These are phyloP conservation scores for Philypnodon macrostomus DNA, from an alignment of 2,797 vertebrate species.

Conservation along the genomic window DNA sequence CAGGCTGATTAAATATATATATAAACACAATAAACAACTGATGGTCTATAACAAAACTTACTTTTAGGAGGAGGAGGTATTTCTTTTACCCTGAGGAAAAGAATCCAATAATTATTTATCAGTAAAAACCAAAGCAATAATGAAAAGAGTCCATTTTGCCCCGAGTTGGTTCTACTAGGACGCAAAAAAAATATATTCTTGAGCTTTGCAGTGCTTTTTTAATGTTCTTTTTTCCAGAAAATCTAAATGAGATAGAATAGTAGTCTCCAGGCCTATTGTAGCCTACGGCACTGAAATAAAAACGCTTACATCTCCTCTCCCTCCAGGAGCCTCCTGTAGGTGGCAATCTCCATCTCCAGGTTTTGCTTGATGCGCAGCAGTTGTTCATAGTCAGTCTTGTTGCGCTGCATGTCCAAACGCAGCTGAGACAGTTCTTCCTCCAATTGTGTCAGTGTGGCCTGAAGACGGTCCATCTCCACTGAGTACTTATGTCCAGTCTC, in stretches of 20 bases:
- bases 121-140: too few species aligned
- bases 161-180: too few species aligned
- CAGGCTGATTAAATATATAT: not conserved
- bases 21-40: not conserved
- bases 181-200: too few species aligned
- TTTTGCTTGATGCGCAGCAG: constrained; percentile 81
- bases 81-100: constrained; percentile 74
- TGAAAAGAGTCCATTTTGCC: too few species aligned
- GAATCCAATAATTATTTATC: constrained; percentile 11
- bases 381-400: constrained; percentile 80
- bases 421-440: constrained; percentile 81
- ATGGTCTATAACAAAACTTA: constrained; percentile 55
- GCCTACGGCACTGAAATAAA: too few species aligned
- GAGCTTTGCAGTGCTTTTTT: too few species aligned
- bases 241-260: too few species aligned
- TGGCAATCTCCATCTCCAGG: constrained; percentile 82
- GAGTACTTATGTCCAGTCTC: constrained; percentile 77
- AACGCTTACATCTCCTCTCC: constrained; percentile 75
- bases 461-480: constrained; percentile 76
- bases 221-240: too few species aligned
- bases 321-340: constrained; percentile 80
- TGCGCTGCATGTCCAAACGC: constrained; percentile 79
- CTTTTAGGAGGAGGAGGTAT: constrained; percentile 70
- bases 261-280: too few species aligned
- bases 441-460: constrained; percentile 72